Conservation (phyloP, 1,140 invertebrate species). For the Arctopsyche grandis region DNA sequence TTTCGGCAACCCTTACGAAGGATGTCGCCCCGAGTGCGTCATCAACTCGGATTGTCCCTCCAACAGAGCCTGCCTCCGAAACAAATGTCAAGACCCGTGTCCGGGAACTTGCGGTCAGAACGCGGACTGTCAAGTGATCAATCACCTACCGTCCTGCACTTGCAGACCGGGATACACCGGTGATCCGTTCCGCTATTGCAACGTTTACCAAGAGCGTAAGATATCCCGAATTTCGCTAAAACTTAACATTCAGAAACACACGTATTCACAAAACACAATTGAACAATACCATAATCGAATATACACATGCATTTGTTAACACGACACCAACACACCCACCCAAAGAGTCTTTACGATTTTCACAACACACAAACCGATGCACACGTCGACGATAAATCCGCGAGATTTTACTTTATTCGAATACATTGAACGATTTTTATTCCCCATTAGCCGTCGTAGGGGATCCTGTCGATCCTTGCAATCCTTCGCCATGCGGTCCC, state of each 20-base stretch:
- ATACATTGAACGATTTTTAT: slow-evolving; percentile 30
- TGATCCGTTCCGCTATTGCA: slow-evolving; percentile 74
- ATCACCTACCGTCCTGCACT: slow-evolving; percentile 80
- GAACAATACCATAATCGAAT: neutral
- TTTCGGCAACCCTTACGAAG: slow-evolving; percentile 75
- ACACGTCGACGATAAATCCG: no score
- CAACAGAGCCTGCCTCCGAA: slow-evolving; percentile 78
- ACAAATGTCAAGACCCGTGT: slow-evolving; percentile 80
- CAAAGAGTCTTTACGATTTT: no score
- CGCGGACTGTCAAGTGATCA: slow-evolving; percentile 79
- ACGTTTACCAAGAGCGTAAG: slow-evolving; percentile 65
- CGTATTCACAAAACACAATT: neutral
- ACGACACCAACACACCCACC: no score
- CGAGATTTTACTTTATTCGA: no score
- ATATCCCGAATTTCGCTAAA: slow-evolving; percentile 51
- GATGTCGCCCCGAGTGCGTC: slow-evolving; percentile 80
- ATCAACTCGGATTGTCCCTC: slow-evolving; percentile 81
- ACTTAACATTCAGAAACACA: neutral
- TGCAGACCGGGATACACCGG: slow-evolving; percentile 79
- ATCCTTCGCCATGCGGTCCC: slow-evolving; percentile 68
- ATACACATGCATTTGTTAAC: no score
- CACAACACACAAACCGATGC: no score
- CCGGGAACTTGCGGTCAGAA: slow-evolving; percentile 80
- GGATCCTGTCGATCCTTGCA: slow-evolving; percentile 66
- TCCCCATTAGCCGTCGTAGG: slow-evolving; percentile 46